Conservation (phyloP, 2,113 vertebrate genomes). For the Girardinichthys multiradiatus region DNA sequence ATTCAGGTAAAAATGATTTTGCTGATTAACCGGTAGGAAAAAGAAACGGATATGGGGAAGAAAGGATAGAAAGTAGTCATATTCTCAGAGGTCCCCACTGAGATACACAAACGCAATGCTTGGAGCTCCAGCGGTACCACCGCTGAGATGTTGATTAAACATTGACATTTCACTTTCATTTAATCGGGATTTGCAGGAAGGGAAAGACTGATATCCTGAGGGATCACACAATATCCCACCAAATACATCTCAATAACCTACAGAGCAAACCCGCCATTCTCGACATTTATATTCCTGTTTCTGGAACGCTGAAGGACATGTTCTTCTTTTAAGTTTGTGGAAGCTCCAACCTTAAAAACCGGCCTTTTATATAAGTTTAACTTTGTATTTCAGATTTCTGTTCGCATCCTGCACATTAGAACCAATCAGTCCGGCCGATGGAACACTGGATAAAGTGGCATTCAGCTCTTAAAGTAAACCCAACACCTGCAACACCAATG, state of each 20-base stretch:
- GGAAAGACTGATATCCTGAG: background rate
- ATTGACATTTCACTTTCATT: background rate
- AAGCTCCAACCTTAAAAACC: background rate
- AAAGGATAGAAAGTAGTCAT: background rate
- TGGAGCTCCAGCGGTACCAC: background rate
- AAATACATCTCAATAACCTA: background rate
- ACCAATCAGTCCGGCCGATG: background rate
- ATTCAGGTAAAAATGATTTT: background rate
- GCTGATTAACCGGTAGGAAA: background rate
- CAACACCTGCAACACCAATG: slow-evolving; percentile 19
- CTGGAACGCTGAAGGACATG: background rate
- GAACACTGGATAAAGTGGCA: slow-evolving; percentile 7
- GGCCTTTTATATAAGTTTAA: background rate
- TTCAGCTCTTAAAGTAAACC: background rate
- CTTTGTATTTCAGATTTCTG: background rate
- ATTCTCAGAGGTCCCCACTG: background rate
- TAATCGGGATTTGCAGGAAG: background rate
- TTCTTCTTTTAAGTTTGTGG: background rate
- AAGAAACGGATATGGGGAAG: background rate
- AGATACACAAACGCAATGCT: background rate
- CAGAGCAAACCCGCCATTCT: background rate
- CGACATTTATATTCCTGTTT: background rate
- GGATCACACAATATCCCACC: background rate
- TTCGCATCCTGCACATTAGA: background rate
- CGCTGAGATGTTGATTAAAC: background rate